Evolutionary conservation across 2,888 invertebrate species (phyloP).

Genomic region (Caenorhabditis drosophilae): DNA sequence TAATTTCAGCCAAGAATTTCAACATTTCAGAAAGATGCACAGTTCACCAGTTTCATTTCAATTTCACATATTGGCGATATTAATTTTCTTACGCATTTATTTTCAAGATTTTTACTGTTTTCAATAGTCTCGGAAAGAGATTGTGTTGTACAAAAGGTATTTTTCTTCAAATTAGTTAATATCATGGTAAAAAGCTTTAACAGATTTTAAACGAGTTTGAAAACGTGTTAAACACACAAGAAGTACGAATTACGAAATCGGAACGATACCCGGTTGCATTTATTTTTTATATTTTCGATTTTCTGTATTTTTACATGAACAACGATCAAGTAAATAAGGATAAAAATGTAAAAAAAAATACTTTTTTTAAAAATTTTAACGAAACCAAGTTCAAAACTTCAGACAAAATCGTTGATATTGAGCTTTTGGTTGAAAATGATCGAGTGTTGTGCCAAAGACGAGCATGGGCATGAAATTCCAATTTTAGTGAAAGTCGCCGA

Average conservation of each 20-base stretch:
- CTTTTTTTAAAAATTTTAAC: too few species aligned
- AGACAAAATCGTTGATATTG: background rate
- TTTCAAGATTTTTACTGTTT: slow-evolving; percentile 16
- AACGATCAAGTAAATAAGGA: slow-evolving; percentile 1
- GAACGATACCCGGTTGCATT: slow-evolving; percentile 13
- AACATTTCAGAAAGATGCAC: slow-evolving; percentile 2
- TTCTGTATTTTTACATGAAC: slow-evolving; percentile 20
- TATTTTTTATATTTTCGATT: slow-evolving; percentile 27
- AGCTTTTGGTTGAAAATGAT: slow-evolving; percentile 22
- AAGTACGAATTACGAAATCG: slow-evolving; percentile 1
- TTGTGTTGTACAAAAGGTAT: slow-evolving; percentile 11
- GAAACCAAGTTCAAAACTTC: too few species aligned
- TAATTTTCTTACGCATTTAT: slow-evolving; percentile 8
- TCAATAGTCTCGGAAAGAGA: slow-evolving; percentile 6
- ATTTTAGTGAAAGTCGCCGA: slow-evolving; percentile 23
- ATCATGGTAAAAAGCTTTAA: background rate
- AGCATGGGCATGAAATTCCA: slow-evolving; percentile 22
- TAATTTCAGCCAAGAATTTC: background rate
- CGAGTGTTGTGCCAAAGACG: slow-evolving; percentile 9
- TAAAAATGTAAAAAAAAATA: too few species aligned
- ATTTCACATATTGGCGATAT: slow-evolving; percentile 16
- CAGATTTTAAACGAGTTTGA: slow-evolving; percentile 15
- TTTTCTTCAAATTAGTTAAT: background rate
- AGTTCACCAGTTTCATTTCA: slow-evolving; percentile 7
- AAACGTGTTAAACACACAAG: slow-evolving; percentile 8